A percentile compares a stretch with the other conserved stretches of the same genome.
These are phyloP conservation scores for Mimumesa dahlbomi DNA, from an alignment of 2,888 invertebrate species.

Conservation along the genomic window DNA sequence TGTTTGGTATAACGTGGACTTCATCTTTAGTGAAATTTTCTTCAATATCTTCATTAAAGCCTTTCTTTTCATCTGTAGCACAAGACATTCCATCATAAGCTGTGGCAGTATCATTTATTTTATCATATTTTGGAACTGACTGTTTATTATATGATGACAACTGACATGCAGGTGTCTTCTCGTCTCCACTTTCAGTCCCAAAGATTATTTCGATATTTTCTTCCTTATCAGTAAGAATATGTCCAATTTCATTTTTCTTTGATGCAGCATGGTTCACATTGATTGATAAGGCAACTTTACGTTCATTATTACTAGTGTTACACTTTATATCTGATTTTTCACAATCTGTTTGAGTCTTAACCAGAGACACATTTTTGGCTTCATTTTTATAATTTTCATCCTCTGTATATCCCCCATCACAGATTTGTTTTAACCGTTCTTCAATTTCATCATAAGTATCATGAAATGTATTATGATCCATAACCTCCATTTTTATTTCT, in stretches of 20 bases:
- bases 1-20: slow-evolving; percentile 49
- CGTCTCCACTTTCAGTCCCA: slow-evolving; percentile 60
- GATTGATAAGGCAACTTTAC: slow-evolving; percentile 1
- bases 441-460: slow-evolving; percentile 73
- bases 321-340: background rate
- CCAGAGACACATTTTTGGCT: background rate
- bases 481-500: slow-evolving; percentile 59
- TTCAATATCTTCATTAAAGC: slow-evolving; percentile 49
- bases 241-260: slow-evolving; percentile 41
- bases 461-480: slow-evolving; percentile 50
- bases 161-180: slow-evolving; percentile 25
- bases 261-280: slow-evolving; percentile 33
- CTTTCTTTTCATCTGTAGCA: slow-evolving; percentile 50
- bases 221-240: slow-evolving; percentile 32
- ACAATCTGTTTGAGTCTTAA: background rate
- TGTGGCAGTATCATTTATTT: background rate
- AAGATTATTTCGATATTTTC: slow-evolving; percentile 64
- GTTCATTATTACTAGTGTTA: slow-evolving; percentile 9
- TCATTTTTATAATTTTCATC: slow-evolving; percentile 34
- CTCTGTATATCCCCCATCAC: slow-evolving; percentile 48
- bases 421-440: slow-evolving; percentile 67
- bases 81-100: background rate
- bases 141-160: slow-evolving; percentile 1
- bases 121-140: slow-evolving; percentile 13
- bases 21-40: slow-evolving; percentile 56